These are phyloP conservation scores for Glossosoma conforme DNA, from an alignment of 1,140 invertebrate species.

Conservation along the genomic window DNA sequence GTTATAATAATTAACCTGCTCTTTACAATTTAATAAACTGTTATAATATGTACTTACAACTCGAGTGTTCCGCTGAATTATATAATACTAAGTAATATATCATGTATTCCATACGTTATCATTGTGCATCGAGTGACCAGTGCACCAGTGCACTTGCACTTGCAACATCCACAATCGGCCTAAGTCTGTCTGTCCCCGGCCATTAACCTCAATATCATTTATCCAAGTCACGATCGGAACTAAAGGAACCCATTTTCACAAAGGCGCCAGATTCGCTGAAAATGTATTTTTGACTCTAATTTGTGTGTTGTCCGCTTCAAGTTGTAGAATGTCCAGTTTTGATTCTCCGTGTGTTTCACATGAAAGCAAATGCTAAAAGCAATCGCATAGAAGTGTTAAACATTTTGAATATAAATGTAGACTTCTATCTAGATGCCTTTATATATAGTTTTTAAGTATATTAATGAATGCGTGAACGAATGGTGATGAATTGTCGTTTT, in stretches of 20 bases:
- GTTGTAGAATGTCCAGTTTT: slow-evolving; percentile 27
- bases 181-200: neutral
- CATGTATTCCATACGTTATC: too few species aligned
- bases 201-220: slow-evolving; percentile 3
- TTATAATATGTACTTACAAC: slow-evolving; percentile 24
- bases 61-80: slow-evolving; percentile 13
- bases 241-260: slow-evolving; percentile 23
- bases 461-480: slow-evolving; percentile 13
- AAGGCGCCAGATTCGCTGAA: slow-evolving; percentile 29
- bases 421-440: slow-evolving; percentile 33
- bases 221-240: slow-evolving; percentile 3
- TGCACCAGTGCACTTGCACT: too few species aligned
- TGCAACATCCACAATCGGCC: neutral
- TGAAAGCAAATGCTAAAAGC: slow-evolving; percentile 32
- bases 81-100: too few species aligned
- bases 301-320: slow-evolving; percentile 32
- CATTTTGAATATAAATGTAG: slow-evolving; percentile 33
- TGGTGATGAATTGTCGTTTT: slow-evolving; percentile 15
- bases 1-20: slow-evolving; percentile 28
- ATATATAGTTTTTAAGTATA: slow-evolving; percentile 29
- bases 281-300: slow-evolving; percentile 28
- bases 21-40: slow-evolving; percentile 30
- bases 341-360: slow-evolving; percentile 31
- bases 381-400: slow-evolving; percentile 33
- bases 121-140: too few species aligned